A percentile compares a stretch with the other conserved stretches of the same genome.
Evolutionary conservation across 2,113 vertebrate species (phyloP).

Genomic region (Micronisus gabar): DNA sequence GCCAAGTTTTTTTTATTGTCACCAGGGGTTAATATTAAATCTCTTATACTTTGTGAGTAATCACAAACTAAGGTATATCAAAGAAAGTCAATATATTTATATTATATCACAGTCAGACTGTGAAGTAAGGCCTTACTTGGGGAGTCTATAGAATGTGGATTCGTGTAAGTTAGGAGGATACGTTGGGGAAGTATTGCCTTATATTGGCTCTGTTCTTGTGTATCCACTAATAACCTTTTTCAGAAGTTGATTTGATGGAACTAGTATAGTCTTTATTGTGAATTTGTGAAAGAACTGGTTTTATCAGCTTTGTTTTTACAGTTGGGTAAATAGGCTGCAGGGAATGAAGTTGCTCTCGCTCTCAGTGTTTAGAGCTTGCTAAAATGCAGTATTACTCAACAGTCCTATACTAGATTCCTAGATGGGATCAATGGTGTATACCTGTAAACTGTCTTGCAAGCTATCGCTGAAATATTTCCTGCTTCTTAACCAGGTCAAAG

Average conservation of each 20-base stretch:
- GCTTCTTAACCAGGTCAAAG: slow-evolving; percentile 37
- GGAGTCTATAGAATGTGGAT: not conserved
- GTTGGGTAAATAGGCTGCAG: not conserved
- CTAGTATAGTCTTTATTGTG: not conserved
- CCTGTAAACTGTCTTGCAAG: slow-evolving; percentile 11
- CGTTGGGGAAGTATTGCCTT: not conserved
- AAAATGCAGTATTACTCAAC: slow-evolving; percentile 39
- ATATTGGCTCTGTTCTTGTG: not conserved
- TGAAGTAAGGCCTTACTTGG: not conserved
- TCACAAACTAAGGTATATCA: not conserved
- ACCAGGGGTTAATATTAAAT: not conserved
- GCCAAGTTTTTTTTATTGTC: not conserved
- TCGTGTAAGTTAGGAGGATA: not conserved
- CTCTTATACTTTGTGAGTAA: not conserved
- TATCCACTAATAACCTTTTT: not conserved
- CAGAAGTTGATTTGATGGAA: not conserved
- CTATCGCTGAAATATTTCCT: slow-evolving; percentile 62
- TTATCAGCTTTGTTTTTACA: slow-evolving; percentile 64
- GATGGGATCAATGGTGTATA: not conserved
- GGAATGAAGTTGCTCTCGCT: not conserved
- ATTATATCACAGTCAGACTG: not conserved
- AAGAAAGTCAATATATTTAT: not conserved
- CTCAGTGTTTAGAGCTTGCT: slow-evolving; percentile 15
- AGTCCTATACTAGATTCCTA: slow-evolving; percentile 29
- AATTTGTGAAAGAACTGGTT: slow-evolving; percentile 35